A percentile compares a stretch with the other conserved stretches of the same genome.
Conservation (phyloP, 2,888 invertebrate genomes). For the Folsomia manolachei region DNA sequence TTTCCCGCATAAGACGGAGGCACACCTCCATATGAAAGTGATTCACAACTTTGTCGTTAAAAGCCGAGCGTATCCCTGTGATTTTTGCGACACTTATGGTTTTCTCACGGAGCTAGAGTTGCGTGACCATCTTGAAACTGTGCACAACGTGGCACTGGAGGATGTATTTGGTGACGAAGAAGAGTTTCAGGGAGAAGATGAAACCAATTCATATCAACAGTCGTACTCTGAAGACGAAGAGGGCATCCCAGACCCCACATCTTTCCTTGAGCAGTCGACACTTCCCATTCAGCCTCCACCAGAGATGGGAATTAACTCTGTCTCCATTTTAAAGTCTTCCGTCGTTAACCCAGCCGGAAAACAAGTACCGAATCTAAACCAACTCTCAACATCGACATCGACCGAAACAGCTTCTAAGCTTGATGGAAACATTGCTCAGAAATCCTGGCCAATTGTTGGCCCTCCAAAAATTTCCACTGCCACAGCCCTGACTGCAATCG, state of each 20-base stretch:
- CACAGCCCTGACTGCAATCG: too few relatives aligned
- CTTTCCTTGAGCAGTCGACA: conserved; percentile 20
- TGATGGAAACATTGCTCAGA: too few relatives aligned
- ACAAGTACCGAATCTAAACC: not conserved
- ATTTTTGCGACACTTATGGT: conserved; percentile 10
- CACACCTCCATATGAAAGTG: not conserved
- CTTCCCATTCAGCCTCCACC: too few relatives aligned
- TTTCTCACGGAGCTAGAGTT: not conserved
- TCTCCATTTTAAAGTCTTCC: not conserved
- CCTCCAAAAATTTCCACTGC: not conserved
- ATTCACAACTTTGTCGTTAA: not conserved
- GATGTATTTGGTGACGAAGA: not conserved
- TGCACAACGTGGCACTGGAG: not conserved
- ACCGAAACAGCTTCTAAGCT: too few relatives aligned
- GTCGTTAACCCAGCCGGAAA: not conserved
- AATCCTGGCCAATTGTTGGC: not conserved
- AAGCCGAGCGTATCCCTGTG: not conserved
- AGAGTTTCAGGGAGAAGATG: not conserved
- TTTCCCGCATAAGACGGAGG: conserved; percentile 18
- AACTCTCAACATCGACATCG: too few relatives aligned
- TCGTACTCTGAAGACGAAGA: not conserved
- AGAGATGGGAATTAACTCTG: too few relatives aligned
- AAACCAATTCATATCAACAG: not conserved
- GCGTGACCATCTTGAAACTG: not conserved
- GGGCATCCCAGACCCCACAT: conserved; percentile 2